Base-by-base conservation (phyloP, 92 coral and sea anemone genomes). In the Porites lobata region DNA sequence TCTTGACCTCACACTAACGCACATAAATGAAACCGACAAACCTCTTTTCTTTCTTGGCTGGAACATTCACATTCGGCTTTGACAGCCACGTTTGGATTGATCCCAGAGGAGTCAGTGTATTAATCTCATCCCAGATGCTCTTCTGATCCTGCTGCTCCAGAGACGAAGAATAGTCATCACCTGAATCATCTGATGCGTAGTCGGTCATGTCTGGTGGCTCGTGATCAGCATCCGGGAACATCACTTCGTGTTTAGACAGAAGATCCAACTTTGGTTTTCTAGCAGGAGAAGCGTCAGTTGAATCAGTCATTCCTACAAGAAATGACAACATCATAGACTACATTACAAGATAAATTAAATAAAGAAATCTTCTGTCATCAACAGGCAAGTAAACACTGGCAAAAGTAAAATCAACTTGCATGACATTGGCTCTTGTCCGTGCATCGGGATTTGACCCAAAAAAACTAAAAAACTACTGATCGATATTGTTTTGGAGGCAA, bases 51-150 rank as follows among this genome's bases (percentile, higher is more conserved):
- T 20, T 80, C 63, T 65, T 80, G 7, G 20, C 61, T 11, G 70
- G 74, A 50, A 51, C 75, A 18, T 80, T 80, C 75, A 20, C 21
- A 62, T 62, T 80, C 21, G 75, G 63, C 65, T 80, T 80, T 6
- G 85, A 80, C 9, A 43, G 43, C 85, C 85, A 80, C 8, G 72
- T 57, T 63, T 12, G 43, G 1, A 29, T 17, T 59, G 82, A 77
- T 13, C 69, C 82, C 14, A 61, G 24, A 26, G 82, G 82, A 24
- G 54, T 24, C 56, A 77, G 52, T 59, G 26, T 29, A 77, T 77
- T 63, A 20, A 77, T 59, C 4, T 77, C 82, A 17, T 77, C 69
- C 69, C 82, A 77, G 52, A 63, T 51, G 58, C 69, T 77, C 29
- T 5, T 38, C 53, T 8, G 24, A 14, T 77, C 69, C 64, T 77